Evolutionary conservation across 2,113 vertebrate genomes (phyloP), one percentile per base, ranked within the genome.

Genomic region (Stegastes partitus): DNA sequence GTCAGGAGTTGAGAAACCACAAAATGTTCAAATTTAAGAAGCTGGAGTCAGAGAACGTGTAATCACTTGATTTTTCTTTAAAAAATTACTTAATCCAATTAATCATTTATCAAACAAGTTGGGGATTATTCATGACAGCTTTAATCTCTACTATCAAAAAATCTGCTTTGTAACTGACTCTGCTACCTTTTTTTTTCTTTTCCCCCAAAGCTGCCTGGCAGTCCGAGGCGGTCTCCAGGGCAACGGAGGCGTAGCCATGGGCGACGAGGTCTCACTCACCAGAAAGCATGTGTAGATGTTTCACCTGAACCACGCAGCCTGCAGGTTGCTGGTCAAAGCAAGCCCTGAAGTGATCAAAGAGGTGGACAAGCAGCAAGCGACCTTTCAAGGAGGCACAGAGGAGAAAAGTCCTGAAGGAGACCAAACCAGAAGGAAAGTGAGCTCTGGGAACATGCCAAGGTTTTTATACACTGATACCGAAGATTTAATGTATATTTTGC

Each of bases 301-400:
- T 95, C 95, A n/a, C 93, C 94, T 14, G 95, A 94, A 8, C 93
- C 94, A 8, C 80, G 74, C 16, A 89, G 83, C 79, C 75, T 67
- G 64, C 16, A 39, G 0, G 87, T 42, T 0, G 49, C 5, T 4
- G 42, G 16, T 22, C 12, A 39, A 62, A 66, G 31, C 47, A 55
- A 82, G 23, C 68, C 74, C 11, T 78, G 23, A 73, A 53, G 56
- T 18, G 15, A 44, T 50, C 14, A 50, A 67, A 47, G 28, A 68
- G 14, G 18, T 0, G 53, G 53, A 55, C 23, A n/a, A 63, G 61
- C 42, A 44, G 39, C 23, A 45, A 54, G n/a, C n/a, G n/a, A n/a
- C n/a, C n/a, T n/a, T n/a, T n/a, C n/a, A n/a, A 45, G 37, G 28
- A 62, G 44, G 37, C 44, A 51, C 45, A 61, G 15, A 42, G 26